Evolutionary conservation across 2,113 vertebrate genomes (phyloP).

Genomic region (Thinocorus orbignyianus): DNA sequence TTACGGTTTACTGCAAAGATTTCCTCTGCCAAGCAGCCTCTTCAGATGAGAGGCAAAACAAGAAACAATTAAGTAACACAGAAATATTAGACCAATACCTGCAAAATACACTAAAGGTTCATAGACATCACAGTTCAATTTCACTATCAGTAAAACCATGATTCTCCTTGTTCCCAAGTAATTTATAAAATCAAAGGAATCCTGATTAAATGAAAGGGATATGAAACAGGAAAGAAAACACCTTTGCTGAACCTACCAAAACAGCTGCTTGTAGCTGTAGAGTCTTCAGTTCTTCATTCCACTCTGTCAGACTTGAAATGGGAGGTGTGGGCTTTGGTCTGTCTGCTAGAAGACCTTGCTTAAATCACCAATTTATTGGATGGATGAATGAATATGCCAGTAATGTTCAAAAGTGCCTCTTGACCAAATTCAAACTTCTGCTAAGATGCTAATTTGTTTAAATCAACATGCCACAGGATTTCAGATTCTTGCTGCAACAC

Average conservation of each 20-base stretch:
- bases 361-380: not conserved
- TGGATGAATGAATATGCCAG: not conserved
- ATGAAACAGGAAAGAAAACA: not conserved
- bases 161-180: not conserved
- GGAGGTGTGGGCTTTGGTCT: not conserved
- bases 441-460: not conserved
- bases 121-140: not conserved
- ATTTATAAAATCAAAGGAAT: not conserved
- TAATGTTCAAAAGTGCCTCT: slow-evolving; percentile 56
- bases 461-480: not conserved
- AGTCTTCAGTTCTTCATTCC: not conserved
- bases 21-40: not conserved
- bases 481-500: not conserved
- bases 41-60: not conserved
- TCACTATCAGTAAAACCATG: not conserved
- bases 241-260: not conserved
- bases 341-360: not conserved
- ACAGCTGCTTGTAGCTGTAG: not conserved
- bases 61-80: not conserved
- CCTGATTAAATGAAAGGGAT: not conserved
- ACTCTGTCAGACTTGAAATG: not conserved
- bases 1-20: not conserved
- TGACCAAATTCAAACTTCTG: slow-evolving; percentile 17
- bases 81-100: not conserved
- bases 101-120: not conserved